These are phyloP conservation scores for Protosalanx chinensis DNA, from an alignment of 2,797 vertebrate genomes.

Conservation along the genomic window DNA sequence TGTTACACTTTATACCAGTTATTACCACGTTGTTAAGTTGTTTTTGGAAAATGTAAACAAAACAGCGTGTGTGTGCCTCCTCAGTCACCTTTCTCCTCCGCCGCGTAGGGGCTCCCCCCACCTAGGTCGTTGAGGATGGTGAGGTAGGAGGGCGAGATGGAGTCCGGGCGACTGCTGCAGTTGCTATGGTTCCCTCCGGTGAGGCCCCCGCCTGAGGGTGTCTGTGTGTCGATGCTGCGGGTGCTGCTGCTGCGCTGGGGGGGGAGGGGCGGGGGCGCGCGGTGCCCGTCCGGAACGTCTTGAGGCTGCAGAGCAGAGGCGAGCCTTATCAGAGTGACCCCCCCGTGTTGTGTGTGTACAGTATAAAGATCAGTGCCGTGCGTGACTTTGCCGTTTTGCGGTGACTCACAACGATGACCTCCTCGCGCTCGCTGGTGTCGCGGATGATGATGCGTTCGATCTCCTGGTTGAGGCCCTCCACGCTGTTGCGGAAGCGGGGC, in stretches of 20 bases:
- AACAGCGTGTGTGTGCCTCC: neutral
- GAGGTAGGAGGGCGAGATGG: constrained; percentile 92
- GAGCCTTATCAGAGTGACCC: constrained; percentile 38
- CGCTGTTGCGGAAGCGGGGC: constrained; percentile 93
- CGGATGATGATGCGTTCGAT: constrained; percentile 97
- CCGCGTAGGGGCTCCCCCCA: constrained; percentile 84
- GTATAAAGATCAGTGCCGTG: neutral
- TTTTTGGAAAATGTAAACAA: too few species aligned
- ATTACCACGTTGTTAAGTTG: too few species aligned
- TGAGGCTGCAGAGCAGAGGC: constrained; percentile 77
- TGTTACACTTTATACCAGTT: too few species aligned
- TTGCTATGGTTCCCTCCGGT: constrained; percentile 85
- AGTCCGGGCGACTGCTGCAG: constrained; percentile 95
- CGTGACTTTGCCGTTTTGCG: neutral
- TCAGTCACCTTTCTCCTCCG: constrained; percentile 87
- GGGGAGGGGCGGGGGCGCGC: constrained; percentile 78
- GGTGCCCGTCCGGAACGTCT: constrained; percentile 94
- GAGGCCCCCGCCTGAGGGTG: constrained; percentile 87
- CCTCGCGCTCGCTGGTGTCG: constrained; percentile 92
- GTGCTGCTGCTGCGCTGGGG: constrained; percentile 92
- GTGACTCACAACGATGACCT: constrained; percentile 88
- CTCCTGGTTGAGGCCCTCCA: constrained; percentile 98
- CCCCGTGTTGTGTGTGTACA: neutral
- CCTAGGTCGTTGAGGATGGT: constrained; percentile 86
- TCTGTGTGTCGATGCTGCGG: constrained; percentile 96